Evolutionary conservation across 2,113 vertebrate species (phyloP).

Genomic region (Anser brachyrhynchus): DNA sequence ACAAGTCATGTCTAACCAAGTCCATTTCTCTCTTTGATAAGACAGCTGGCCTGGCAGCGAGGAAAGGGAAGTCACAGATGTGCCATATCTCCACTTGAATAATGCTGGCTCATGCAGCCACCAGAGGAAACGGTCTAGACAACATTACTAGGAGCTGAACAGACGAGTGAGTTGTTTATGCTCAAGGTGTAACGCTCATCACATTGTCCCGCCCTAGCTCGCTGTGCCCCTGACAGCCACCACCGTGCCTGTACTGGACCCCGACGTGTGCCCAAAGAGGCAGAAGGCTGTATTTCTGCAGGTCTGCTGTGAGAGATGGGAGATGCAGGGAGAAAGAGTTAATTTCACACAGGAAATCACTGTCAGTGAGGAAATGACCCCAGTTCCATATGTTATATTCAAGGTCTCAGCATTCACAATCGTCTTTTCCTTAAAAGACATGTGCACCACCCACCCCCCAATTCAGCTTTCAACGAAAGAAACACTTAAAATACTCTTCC

Average conservation of each 20-base stretch:
- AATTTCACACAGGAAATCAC: not conserved
- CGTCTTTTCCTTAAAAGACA: not conserved
- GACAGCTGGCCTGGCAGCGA: not conserved
- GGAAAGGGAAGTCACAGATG: not conserved
- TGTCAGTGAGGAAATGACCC: not conserved
- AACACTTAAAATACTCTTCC: not conserved
- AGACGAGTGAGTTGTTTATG: not conserved
- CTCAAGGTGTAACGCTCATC: not conserved
- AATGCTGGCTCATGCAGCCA: accelerated
- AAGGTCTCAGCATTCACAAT: not conserved
- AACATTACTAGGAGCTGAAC: accelerated
- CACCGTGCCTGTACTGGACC: not conserved
- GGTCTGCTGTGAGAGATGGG: accelerated
- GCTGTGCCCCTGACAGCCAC: not conserved
- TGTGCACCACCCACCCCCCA: accelerated
- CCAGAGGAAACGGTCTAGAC: not conserved
- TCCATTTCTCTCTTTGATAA: not conserved
- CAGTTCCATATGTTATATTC: not conserved
- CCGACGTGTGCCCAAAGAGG: not conserved
- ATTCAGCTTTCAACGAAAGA: not conserved
- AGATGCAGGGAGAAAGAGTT: not conserved
- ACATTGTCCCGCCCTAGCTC: not conserved
- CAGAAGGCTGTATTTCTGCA: not conserved
- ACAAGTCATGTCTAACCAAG: accelerated
- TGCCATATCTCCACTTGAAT: not conserved